These are phyloP conservation scores for Andrena bucephala DNA, from an alignment of 2,888 invertebrate genomes.

Conservation along the genomic window DNA sequence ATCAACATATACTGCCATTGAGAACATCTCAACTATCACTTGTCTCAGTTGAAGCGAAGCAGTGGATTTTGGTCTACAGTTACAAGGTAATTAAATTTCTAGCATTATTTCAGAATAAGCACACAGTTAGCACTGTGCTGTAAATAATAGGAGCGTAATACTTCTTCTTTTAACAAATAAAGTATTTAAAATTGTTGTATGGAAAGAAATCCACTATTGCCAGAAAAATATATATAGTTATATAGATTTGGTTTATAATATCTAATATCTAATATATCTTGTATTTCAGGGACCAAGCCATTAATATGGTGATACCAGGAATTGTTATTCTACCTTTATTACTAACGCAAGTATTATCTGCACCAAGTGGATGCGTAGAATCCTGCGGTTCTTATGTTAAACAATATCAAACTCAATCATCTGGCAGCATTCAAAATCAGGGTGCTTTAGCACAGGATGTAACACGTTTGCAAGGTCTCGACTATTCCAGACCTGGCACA, in stretches of 20 bases:
- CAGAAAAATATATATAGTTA: background rate
- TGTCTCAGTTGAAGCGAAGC: conserved; percentile 38
- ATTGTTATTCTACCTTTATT: conserved; percentile 68
- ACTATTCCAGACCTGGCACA: conserved; percentile 74
- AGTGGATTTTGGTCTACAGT: conserved; percentile 52
- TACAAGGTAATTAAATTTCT: conserved; percentile 59
- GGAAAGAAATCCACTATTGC: background rate
- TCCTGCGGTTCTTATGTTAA: conserved; percentile 57
- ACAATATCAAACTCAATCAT: conserved; percentile 40
- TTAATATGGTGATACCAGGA: conserved; percentile 59
- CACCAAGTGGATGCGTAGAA: conserved; percentile 74
- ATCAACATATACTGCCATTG: conserved; percentile 64
- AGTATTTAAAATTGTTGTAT: background rate
- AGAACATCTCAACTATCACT: conserved; percentile 62
- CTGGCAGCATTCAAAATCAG: conserved; percentile 37
- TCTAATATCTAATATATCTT: conserved; percentile 34
- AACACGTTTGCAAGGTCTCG: conserved; percentile 52
- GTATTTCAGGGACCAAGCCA: conserved; percentile 55
- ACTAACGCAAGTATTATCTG: conserved; percentile 64
- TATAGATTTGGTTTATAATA: conserved; percentile 22
- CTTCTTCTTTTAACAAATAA: background rate
- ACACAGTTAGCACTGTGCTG: background rate
- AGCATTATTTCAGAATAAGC: conserved; percentile 1
- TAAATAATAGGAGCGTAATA: conserved; percentile 4
- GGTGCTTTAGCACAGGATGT: conserved; percentile 39